Base-by-base conservation (phyloP, 2,113 vertebrate genomes). In the Syngnathus typhle region DNA sequence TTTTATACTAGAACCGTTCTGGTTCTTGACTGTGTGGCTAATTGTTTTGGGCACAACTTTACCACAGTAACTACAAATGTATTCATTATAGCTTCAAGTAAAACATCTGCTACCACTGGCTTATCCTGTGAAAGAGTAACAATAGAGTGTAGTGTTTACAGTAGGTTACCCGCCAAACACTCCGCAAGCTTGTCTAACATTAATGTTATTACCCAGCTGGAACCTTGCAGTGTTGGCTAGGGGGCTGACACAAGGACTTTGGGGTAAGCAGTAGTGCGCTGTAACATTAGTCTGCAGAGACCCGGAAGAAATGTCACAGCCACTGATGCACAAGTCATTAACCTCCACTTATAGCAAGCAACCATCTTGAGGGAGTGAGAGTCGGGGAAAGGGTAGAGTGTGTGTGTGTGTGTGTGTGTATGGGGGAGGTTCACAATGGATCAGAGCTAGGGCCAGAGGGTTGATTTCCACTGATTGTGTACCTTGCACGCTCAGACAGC, bases 401-500 rank as follows among this genome's bases (percentile, higher is more conserved):
- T 37, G 58, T 38, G 58, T 60, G 56, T 60, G 58, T 6, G 15
- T 44, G 63, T 16, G 70, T 12, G 18, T 27, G 41, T 32, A 49
- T 6, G 32, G 71, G 72, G 75, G 67, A 65, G 73, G 69, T 70
- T 77, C 51, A 80, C 60, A 62, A 27, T 39, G 49, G 69, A 72
- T 59, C 12, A 44, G 74, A 44, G 38, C 41, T 44, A 1, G n/a
- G 11, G 78, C 69, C 75, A 72, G 36, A 6, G 73, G 78, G 73
- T 70, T 61, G 63, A 82, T 73, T 74, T 71, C 76, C 51, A 85
- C 67, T 67, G 62, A 79, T 75, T 78, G 67, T 82, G 71, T 91
- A 91, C 90, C 90, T 92, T 85, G 89, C 89, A 66, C 73, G 82
- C 78, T 91, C 88, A 70, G 83, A 85, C 73, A 92, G 85, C 81